A percentile compares a stretch with the other conserved stretches of the same genome.
These are phyloP conservation scores for Psix sp. DNA, from an alignment of 1,140 invertebrate species.

Conservation along the genomic window DNA sequence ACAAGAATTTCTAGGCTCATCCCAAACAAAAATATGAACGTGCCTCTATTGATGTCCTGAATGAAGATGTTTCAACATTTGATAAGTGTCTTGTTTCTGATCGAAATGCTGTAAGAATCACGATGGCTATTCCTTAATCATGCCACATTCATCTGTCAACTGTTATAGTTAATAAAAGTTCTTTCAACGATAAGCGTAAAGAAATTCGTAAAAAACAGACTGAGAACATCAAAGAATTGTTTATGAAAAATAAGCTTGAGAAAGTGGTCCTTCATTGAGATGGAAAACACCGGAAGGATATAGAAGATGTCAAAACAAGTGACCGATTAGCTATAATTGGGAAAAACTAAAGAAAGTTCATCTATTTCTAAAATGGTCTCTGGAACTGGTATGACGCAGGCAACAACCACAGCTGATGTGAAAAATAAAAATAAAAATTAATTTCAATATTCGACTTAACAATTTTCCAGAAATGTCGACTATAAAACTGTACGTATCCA, in stretches of 20 bases:
- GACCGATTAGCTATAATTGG: constrained; percentile 33
- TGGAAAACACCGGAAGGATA: constrained; percentile 40
- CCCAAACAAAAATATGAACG: constrained; percentile 35
- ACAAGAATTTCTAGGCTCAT: no score
- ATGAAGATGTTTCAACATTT: constrained; percentile 36
- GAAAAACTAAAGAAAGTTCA: constrained; percentile 32
- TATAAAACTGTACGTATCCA: no score
- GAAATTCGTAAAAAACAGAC: constrained; percentile 28
- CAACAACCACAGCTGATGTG: constrained; percentile 17
- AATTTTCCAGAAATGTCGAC: no score
- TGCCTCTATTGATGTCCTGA: constrained; percentile 40
- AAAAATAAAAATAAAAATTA: constrained; percentile 4
- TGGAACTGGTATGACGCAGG: constrained; percentile 33
- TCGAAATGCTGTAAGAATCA: constrained; percentile 50
- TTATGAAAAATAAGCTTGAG: constrained; percentile 19
- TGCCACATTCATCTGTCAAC: constrained; percentile 24
- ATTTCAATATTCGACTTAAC: no score
- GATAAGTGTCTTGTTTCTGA: constrained; percentile 51
- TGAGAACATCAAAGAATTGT: constrained; percentile 44
- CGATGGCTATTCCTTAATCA: constrained; percentile 39
- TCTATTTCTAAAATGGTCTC: constrained; percentile 29
- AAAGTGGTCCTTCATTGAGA: constrained; percentile 45
- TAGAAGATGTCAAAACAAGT: constrained; percentile 10
- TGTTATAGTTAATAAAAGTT: constrained; percentile 38
- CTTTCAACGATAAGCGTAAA: constrained; percentile 19